A percentile compares a stretch with the other conserved stretches of the same genome.
These are phyloP conservation scores for Scaptomyza reducta DNA, from an alignment of 2,888 invertebrate species.

Conservation along the genomic window DNA sequence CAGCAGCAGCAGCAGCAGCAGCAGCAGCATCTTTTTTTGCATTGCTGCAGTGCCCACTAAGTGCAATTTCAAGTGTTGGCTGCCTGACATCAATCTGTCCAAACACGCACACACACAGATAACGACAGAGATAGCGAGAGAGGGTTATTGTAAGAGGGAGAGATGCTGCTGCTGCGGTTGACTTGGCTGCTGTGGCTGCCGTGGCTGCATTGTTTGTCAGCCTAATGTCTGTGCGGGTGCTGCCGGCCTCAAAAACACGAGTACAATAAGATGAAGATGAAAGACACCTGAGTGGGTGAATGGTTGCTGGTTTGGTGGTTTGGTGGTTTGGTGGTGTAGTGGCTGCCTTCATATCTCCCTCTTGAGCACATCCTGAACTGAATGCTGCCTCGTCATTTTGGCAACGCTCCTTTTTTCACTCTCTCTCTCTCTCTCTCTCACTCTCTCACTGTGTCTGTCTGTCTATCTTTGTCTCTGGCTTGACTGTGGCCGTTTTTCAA, in stretches of 20 bases:
- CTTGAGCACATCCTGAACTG: conserved; percentile 22
- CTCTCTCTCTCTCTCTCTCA: background rate
- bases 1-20: conserved; percentile 4
- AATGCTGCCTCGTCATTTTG: conserved; percentile 68
- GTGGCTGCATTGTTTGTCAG: conserved; percentile 72
- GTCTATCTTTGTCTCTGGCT: background rate
- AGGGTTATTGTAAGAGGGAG: background rate
- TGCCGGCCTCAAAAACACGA: conserved; percentile 50
- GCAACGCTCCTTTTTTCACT: conserved; percentile 41
- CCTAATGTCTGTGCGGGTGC: conserved; percentile 70
- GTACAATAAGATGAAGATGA: conserved; percentile 74
- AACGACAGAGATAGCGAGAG: background rate
- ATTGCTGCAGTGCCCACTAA: conserved; percentile 44
- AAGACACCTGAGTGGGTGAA: conserved; percentile 58
- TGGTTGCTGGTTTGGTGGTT: background rate
- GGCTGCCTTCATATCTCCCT: background rate
- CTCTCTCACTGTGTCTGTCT: background rate
- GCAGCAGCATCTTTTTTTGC: conserved; percentile 30
- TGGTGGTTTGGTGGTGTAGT: background rate
- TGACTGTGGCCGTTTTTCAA: conserved; percentile 47
- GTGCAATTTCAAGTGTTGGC: conserved; percentile 68
- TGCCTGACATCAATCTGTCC: conserved; percentile 70
- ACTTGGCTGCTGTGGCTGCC: conserved; percentile 40
- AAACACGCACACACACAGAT: conserved; percentile 2
- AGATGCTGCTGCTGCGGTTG: background rate